phyloP scores from a whole-genome alignment of 2,888 invertebrate species.

The Drosophila vallismaia region DNA sequence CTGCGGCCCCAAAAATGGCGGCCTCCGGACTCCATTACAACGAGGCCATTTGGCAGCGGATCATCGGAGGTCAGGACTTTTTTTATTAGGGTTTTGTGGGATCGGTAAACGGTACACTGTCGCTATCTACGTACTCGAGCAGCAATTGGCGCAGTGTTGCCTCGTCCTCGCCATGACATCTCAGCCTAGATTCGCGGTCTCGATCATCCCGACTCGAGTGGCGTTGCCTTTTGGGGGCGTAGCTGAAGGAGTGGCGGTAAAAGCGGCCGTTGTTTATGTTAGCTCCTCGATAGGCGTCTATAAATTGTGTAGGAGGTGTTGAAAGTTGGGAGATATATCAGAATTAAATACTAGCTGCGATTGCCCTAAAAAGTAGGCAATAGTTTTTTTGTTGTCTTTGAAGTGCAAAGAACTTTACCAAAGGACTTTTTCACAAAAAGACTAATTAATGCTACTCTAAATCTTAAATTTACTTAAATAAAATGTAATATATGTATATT shows the following conservation, averaged over 20 bases:
- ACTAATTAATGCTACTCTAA: no score
- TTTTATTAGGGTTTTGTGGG: background rate
- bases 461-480: no score
- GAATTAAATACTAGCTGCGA: background rate
- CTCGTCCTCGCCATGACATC: slow-evolving; percentile 90
- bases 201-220: slow-evolving; percentile 83
- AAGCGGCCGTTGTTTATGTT: slow-evolving; percentile 83
- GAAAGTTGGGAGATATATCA: background rate
- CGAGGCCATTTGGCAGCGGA: slow-evolving; percentile 19
- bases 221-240: slow-evolving; percentile 83
- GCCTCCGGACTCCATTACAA: slow-evolving; percentile 15
- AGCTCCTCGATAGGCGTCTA: slow-evolving; percentile 82
- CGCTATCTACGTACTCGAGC: slow-evolving; percentile 90
- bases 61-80: slow-evolving; percentile 4
- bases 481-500: background rate
- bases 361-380: slow-evolving; percentile 1
- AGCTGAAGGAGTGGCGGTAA: slow-evolving; percentile 84
- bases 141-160: slow-evolving; percentile 97
- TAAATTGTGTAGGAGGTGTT: no score
- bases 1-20: slow-evolving; percentile 3
- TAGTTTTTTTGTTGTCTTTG: background rate
- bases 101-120: background rate
- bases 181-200: slow-evolving; percentile 83
- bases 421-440: no score
- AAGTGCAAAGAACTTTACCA: no score